A percentile compares a stretch with the other conserved stretches of the same genome.
These are phyloP conservation scores for Crotalus viridis DNA, from an alignment of 2,113 vertebrate genomes.

Conservation along the genomic window DNA sequence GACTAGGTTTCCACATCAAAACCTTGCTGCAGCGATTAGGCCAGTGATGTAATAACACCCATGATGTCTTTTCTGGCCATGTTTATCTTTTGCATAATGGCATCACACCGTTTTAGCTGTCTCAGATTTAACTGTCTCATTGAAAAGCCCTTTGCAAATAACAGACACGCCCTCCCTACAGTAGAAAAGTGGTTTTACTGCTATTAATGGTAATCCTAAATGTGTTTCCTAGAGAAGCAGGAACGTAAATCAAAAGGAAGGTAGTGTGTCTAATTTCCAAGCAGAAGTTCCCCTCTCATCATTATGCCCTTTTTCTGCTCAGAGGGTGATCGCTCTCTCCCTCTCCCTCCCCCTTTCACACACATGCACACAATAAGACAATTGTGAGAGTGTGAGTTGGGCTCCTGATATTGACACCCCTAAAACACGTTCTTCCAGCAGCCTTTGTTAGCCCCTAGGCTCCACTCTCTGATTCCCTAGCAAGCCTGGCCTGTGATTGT, in stretches of 20 bases:
- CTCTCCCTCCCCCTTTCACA: background rate
- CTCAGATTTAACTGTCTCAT: background rate
- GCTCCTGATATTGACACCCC: background rate
- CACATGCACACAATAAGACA: background rate
- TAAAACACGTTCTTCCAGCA: background rate
- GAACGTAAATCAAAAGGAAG: background rate
- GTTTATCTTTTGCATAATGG: background rate
- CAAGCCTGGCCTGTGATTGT: background rate
- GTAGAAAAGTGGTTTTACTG: background rate
- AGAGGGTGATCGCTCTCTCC: background rate
- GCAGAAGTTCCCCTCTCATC: background rate
- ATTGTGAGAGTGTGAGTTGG: background rate
- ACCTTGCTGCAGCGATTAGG: background rate
- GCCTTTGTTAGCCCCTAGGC: background rate
- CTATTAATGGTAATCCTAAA: background rate
- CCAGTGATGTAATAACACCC: background rate
- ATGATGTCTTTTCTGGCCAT: background rate
- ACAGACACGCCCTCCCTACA: background rate
- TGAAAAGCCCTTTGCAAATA: background rate
- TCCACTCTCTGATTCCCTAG: background rate
- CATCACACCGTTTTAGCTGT: background rate
- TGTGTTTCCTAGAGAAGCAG: background rate
- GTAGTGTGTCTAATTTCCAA: background rate
- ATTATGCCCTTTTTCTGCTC: background rate
- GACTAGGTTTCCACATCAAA: background rate